These are phyloP conservation scores for Gallinago paraguaiae DNA, from an alignment of 2,113 vertebrate species.

Conservation along the genomic window DNA sequence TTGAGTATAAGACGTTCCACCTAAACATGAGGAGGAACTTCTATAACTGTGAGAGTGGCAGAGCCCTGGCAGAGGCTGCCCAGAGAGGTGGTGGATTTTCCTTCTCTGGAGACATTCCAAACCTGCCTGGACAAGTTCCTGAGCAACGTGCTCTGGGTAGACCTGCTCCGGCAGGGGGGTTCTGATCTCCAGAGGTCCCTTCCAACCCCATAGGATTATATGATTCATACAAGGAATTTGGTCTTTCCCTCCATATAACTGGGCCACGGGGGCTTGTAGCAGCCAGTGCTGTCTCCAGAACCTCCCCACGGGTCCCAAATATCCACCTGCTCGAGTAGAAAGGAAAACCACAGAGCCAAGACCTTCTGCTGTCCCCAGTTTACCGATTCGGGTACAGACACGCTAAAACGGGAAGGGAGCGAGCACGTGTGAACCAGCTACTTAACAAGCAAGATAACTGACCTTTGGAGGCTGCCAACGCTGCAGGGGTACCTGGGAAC, in stretches of 20 bases:
- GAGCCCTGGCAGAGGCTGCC: too few species aligned
- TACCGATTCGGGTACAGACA: not conserved
- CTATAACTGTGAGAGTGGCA: too few species aligned
- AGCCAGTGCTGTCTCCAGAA: not conserved
- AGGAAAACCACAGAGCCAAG: not conserved
- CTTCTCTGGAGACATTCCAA: too few species aligned
- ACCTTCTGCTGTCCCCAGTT: not conserved
- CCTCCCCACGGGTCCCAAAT: not conserved
- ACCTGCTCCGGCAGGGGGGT: too few species aligned
- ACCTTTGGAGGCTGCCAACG: slow-evolving; percentile 49
- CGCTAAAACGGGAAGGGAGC: not conserved
- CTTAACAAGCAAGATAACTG: not conserved
- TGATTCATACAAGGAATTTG: not conserved
- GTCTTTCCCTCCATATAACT: not conserved
- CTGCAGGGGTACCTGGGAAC: not conserved
- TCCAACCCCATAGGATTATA: too few species aligned
- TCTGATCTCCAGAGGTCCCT: too few species aligned
- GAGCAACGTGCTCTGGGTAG: too few species aligned
- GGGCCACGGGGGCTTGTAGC: not conserved
- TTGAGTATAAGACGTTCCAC: too few species aligned
- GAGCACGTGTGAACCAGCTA: not conserved
- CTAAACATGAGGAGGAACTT: too few species aligned
- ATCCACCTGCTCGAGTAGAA: not conserved
- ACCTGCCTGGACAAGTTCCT: too few species aligned
- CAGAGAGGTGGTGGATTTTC: too few species aligned